These are phyloP conservation scores for Halocynthia aurantium DNA, from an alignment of 23 tunicate species.

Conservation along the genomic window DNA sequence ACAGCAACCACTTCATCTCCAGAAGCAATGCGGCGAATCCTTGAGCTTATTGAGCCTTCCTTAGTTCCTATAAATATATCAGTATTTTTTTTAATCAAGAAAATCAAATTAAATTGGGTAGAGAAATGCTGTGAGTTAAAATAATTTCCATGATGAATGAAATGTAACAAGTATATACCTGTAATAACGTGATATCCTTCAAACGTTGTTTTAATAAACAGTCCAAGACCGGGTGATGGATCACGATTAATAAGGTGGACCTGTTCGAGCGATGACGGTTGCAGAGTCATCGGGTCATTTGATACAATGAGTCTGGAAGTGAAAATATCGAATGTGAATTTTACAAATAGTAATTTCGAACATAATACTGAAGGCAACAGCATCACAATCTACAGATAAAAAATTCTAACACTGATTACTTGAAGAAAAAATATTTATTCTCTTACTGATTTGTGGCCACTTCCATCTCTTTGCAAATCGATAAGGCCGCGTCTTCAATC, in stretches of 20 bases:
- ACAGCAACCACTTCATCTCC: conserved; percentile 95
- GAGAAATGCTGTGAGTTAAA: no score
- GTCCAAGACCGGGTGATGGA: conserved; percentile 69
- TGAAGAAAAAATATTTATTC: not conserved
- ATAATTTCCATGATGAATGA: no score
- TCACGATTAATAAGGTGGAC: conserved; percentile 48
- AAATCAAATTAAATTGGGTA: no score
- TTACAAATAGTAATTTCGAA: not conserved
- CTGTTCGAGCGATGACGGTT: conserved; percentile 63
- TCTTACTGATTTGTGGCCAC: conserved; percentile 57
- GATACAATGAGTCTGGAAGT: conserved; percentile 51
- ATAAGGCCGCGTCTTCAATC: conserved; percentile 81
- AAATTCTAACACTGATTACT: not conserved
- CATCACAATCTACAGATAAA: not conserved
- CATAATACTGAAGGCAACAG: not conserved
- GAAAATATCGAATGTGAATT: not conserved
- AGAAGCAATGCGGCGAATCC: conserved; percentile 32
- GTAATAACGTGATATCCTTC: conserved; percentile 96
- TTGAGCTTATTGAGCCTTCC: conserved; percentile 65
- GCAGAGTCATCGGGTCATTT: conserved; percentile 52
- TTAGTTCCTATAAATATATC: conserved; percentile 30
- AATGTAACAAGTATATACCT: conserved; percentile 3
- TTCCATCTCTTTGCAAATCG: conserved; percentile 78
- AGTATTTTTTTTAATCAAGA: no score
- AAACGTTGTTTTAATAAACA: conserved; percentile 85